A percentile compares a stretch with the other conserved stretches of the same genome.
phyloP scores from a whole-genome alignment of 2,797 vertebrate genomes.

The Chiroxiphia lanceolata region DNA sequence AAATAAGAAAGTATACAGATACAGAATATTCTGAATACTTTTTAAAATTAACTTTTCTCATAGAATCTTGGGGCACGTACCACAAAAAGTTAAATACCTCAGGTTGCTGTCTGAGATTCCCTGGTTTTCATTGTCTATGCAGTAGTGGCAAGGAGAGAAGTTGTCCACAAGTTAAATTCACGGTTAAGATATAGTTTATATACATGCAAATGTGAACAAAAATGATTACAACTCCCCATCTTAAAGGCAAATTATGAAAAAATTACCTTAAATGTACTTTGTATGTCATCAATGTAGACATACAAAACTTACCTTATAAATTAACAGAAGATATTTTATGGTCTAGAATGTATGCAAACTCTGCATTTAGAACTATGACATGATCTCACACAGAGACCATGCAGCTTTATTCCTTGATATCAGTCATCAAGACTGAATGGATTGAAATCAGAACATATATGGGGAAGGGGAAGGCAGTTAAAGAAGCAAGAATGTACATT shows the following conservation, averaged over 20 bases:
- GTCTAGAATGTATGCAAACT: not conserved
- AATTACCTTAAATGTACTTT: not conserved
- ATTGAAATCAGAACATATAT: not conserved
- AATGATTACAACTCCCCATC: not conserved
- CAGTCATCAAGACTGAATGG: not conserved
- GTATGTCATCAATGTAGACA: not conserved
- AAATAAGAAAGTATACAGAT: not conserved
- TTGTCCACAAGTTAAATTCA: not conserved
- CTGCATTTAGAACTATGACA: not conserved
- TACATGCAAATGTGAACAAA: not conserved
- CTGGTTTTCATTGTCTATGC: not conserved
- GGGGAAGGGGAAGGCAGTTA: not conserved
- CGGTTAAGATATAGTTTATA: not conserved
- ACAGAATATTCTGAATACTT: not conserved
- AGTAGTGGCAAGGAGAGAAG: not conserved
- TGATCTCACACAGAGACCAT: not conserved
- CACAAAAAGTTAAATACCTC: not conserved
- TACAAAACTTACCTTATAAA: not conserved
- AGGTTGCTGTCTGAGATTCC: not conserved
- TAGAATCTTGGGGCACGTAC: not conserved
- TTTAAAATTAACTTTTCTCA: not conserved
- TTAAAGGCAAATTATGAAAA: not conserved
- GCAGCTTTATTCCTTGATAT: not conserved
- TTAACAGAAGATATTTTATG: not conserved
- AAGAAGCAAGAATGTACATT: not conserved